Base-by-base conservation (phyloP, 2,797 vertebrate species). In the Bradypus variegatus region DNA sequence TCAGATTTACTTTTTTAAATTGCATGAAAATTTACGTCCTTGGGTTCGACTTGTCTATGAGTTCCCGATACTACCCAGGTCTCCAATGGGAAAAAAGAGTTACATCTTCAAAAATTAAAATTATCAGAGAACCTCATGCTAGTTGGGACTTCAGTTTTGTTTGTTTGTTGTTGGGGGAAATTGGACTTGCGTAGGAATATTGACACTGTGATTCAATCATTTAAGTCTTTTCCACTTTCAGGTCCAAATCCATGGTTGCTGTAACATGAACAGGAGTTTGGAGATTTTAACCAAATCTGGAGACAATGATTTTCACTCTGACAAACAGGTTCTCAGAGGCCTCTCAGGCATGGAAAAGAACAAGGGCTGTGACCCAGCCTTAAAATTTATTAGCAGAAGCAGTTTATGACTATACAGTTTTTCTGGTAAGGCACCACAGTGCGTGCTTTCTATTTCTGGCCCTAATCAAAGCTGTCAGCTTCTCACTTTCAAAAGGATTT, bases 361-460 rank as follows among this genome's bases (percentile, higher is more conserved):
- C 2, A 6, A 53, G 27, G 65, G 76, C 73, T 87, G 5, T 45
- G 58, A 78, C 38, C 55, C 29, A 79, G 62, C 87, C 48, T 82
- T 88, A 67, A 93, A 86, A 45, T 80, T n/a, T 53, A 73, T 73
- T 76, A 91, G 41, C 31, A 91, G 78, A 91, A 88, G 50, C n/a
- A n/a, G 70, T 73, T 92, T 64, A 85, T 1, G 8, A 45, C 60
- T 27, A 1, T 33, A 19, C 55, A 53, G 10, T 45, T 53, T 72
- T 9, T 13, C 53, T 31, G 2, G 67, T 45, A 73, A 88, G 65
- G 16, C 38, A 27, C 45, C 25, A n/a, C 1, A 29, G 50, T 27
- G n/a, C 69, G 69, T 91, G 90, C 86, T 72, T 90, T 90, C 92
- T 79, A 93, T 89, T 94, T 93, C 94, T 91, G 87, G 89, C 92